Percentiles rank a stretch among this genome's conserved stretches.
These are phyloP conservation scores for Holacanthus passer DNA, from an alignment of 2,113 vertebrate genomes.

Conservation along the genomic window DNA sequence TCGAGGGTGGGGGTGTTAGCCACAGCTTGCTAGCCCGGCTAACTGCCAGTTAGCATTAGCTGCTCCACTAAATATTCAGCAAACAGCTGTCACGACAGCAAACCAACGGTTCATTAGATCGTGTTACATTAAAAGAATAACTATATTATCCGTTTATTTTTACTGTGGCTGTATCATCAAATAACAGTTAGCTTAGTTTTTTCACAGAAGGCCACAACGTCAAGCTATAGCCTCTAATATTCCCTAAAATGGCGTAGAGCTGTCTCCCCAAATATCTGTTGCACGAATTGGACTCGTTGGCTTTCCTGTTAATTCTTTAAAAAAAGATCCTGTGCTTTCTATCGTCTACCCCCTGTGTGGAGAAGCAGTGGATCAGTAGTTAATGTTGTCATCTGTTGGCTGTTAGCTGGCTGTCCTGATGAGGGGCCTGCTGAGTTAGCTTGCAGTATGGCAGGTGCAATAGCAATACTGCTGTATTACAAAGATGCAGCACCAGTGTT, in stretches of 20 bases:
- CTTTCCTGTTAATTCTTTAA: rapidly evolving
- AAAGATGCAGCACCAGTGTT: slow-evolving; percentile 3
- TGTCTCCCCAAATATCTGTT: slow-evolving; percentile 17
- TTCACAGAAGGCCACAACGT: slow-evolving; percentile 51
- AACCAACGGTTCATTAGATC: not conserved
- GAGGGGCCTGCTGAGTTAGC: slow-evolving; percentile 30
- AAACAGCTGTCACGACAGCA: slow-evolving; percentile 30
- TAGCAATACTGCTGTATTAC: not conserved
- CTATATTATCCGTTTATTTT: rapidly evolving
- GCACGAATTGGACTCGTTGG: not conserved
- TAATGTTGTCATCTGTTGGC: slow-evolving; percentile 36
- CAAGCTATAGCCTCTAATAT: slow-evolving; percentile 44
- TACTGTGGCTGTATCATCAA: not conserved
- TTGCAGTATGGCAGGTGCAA: slow-evolving; percentile 37
- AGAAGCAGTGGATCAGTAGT: not conserved
- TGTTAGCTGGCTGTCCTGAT: slow-evolving; percentile 12
- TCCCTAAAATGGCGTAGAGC: slow-evolving; percentile 71
- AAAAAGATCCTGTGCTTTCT: too few relatives aligned
- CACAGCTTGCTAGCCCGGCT: slow-evolving; percentile 36
- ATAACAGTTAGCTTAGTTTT: slow-evolving; percentile 4
- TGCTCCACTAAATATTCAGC: slow-evolving; percentile 10
- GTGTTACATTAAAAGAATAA: not conserved
- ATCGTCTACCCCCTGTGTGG: not conserved
- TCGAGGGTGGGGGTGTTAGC: slow-evolving; percentile 80
- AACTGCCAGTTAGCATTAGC: slow-evolving; percentile 23